Percentiles rank a stretch among this genome's conserved stretches.
Conservation (phyloP, 1,140 invertebrate species). For the Reticulitermes speratus region DNA sequence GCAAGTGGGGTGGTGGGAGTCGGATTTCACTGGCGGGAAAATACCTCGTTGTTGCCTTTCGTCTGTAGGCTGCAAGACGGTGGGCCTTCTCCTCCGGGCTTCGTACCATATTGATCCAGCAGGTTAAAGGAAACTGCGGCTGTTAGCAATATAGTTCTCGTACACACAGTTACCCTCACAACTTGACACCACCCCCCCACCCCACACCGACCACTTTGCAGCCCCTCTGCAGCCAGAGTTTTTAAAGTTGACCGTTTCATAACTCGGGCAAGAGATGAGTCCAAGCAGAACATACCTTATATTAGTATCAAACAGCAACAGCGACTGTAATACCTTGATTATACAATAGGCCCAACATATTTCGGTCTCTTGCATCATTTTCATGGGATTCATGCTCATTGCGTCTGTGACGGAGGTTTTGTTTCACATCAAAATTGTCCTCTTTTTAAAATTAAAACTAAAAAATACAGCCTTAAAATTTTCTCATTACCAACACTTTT, state of each 20-base stretch:
- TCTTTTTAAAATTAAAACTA: too few relatives aligned
- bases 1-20: background rate
- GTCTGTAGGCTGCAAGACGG: slow-evolving; percentile 6
- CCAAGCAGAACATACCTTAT: background rate
- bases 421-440: too few relatives aligned
- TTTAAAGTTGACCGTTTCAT: background rate
- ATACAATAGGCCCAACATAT: too few relatives aligned
- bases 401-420: too few relatives aligned
- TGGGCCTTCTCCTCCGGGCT: slow-evolving; percentile 10
- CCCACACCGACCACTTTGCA: background rate
- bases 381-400: too few relatives aligned
- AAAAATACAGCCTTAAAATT: too few relatives aligned
- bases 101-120: slow-evolving; percentile 10
- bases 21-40: background rate
- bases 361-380: too few relatives aligned
- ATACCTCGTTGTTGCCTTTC: background rate
- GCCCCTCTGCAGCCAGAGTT: background rate
- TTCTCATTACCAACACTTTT: too few relatives aligned
- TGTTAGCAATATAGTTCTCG: slow-evolving; percentile 18
- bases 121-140: slow-evolving; percentile 17
- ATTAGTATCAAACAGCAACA: too few relatives aligned
- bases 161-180: slow-evolving; percentile 17
- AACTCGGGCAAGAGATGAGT: background rate
- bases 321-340: too few relatives aligned
- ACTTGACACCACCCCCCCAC: background rate